Evolutionary conservation across 2,888 invertebrate species (phyloP).

Genomic region (Celastrina argiolus): DNA sequence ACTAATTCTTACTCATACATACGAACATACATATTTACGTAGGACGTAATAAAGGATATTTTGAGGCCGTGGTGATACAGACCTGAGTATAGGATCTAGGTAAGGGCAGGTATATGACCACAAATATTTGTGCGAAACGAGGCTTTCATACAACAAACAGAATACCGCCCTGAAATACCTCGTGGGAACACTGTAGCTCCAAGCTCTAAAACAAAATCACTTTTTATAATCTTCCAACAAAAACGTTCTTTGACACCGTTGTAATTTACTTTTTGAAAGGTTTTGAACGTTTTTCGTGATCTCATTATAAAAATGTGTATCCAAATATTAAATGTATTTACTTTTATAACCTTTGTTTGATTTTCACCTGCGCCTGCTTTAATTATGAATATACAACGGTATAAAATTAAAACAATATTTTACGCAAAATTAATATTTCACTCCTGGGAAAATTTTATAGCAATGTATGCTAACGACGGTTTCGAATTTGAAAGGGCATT

Average conservation of each 20-base stretch:
- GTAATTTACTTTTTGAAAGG: constrained; percentile 5
- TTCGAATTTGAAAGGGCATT: background rate
- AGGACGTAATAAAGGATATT: too few relatives aligned
- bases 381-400: background rate
- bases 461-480: background rate
- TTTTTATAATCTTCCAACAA: constrained; percentile 7
- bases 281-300: constrained; percentile 10
- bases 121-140: background rate
- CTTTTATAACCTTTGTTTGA: background rate
- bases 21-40: too few relatives aligned
- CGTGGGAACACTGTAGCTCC: background rate
- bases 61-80: too few relatives aligned
- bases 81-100: too few relatives aligned
- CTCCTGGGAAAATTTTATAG: background rate
- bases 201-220: constrained; percentile 15
- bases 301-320: constrained; percentile 11
- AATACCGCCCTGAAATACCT: background rate
- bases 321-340: background rate
- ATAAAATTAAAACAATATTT: background rate
- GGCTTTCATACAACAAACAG: background rate
- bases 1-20: too few relatives aligned
- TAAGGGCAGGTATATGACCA: background rate
- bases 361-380: background rate
- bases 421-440: background rate
- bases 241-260: constrained; percentile 6